Conservation (phyloP, 2,113 vertebrate genomes). For the Nannospalax galili region DNA sequence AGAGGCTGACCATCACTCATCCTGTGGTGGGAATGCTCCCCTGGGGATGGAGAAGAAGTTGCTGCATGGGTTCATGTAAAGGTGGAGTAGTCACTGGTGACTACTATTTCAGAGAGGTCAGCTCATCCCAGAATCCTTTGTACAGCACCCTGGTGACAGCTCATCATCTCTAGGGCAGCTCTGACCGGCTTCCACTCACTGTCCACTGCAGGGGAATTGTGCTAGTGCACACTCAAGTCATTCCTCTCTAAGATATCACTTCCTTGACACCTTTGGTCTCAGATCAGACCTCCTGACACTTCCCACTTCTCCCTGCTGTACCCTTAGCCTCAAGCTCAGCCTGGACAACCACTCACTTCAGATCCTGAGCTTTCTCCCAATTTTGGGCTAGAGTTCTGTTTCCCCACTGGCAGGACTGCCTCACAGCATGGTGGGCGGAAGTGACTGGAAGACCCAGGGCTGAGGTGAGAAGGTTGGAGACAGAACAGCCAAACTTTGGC, state of each 20-base stretch:
- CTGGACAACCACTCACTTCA: neutral
- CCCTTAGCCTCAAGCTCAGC: neutral
- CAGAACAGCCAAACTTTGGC: constrained; percentile 12
- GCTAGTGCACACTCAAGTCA: neutral
- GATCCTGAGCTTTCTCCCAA: neutral
- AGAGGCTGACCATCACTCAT: neutral
- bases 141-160: neutral
- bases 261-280: neutral
- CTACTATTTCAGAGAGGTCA: neutral
- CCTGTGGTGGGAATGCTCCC: neutral
- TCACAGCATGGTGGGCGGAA: neutral
- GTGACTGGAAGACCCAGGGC: neutral
- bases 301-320: neutral
- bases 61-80: neutral
- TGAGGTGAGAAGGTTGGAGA: neutral
- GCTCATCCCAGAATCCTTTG: neutral
- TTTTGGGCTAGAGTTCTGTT: neutral
- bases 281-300: neutral
- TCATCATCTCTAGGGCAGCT: neutral
- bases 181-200: neutral
- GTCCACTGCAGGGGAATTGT: neutral
- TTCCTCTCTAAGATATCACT: neutral
- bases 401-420: neutral
- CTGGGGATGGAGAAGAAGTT: neutral
- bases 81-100: neutral